Conservation (phyloP, 2,113 vertebrate species). For the Oostethus manadensis region DNA sequence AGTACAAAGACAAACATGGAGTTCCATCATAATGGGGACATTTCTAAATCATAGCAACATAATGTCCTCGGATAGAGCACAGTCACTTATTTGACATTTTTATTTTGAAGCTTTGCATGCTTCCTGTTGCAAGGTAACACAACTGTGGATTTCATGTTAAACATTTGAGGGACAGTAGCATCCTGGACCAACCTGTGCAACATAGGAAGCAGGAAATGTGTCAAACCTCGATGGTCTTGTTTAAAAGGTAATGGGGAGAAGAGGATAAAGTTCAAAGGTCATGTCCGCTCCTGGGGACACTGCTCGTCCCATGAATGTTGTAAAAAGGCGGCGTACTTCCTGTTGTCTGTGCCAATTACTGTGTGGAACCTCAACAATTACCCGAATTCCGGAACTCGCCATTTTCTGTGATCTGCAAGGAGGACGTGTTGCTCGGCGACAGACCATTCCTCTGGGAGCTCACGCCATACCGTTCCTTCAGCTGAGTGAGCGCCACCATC, state of each 20-base stretch:
- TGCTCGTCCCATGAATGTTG: too few species aligned
- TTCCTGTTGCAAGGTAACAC: background rate
- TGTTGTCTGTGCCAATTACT: constrained; percentile 4
- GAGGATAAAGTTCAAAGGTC: background rate
- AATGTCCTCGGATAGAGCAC: too few species aligned
- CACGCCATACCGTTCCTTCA: constrained; percentile 97
- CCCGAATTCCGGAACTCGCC: constrained; percentile 97
- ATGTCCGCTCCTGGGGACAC: too few species aligned
- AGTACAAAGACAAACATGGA: too few species aligned
- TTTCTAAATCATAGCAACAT: too few species aligned
- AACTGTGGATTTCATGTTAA: too few species aligned
- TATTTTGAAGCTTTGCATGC: background rate
- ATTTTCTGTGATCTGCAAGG: constrained; percentile 98
- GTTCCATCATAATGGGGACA: too few species aligned
- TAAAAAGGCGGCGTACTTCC: background rate
- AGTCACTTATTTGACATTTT: too few species aligned
- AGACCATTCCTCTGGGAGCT: constrained; percentile 91
- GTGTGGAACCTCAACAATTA: constrained; percentile 77
- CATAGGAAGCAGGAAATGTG: background rate
- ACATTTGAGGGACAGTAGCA: too few species aligned
- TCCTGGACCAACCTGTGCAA: too few species aligned
- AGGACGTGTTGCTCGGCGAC: constrained; percentile 96
- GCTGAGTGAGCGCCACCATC: constrained; percentile 94
- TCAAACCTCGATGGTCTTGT: background rate
- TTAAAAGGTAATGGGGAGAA: background rate